Evolutionary conservation across 2,888 invertebrate genomes (phyloP).

Genomic region (Leptinotarsa tumamoca): DNA sequence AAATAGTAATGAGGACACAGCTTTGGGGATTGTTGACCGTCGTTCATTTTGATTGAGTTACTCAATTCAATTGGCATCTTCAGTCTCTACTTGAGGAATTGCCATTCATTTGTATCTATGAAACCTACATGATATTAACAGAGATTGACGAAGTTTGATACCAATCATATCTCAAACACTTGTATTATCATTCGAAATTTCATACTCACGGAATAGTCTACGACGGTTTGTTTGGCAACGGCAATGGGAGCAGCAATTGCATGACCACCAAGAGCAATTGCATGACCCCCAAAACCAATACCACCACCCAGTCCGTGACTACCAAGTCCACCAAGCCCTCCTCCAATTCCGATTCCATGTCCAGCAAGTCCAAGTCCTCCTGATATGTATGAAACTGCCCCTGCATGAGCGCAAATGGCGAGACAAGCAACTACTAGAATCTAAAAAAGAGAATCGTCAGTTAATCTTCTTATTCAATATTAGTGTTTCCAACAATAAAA

Average conservation of each 20-base stretch:
- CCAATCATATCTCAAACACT: no score
- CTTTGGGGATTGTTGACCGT: no score
- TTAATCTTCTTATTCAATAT: neutral
- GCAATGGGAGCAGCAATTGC: constrained; percentile 45
- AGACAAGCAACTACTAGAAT: constrained; percentile 26
- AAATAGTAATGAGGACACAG: no score
- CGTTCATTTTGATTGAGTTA: no score
- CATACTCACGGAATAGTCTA: constrained; percentile 40
- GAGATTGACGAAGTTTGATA: no score
- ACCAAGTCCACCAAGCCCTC: constrained; percentile 35
- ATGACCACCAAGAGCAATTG: constrained; percentile 23
- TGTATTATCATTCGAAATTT: neutral
- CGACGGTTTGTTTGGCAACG: constrained; percentile 42
- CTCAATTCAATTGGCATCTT: no score
- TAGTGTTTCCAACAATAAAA: neutral
- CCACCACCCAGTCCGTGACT: constrained; percentile 33
- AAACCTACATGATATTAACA: no score
- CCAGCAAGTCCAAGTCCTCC: constrained; percentile 40
- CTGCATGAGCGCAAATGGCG: constrained; percentile 31
- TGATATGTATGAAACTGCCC: constrained; percentile 34
- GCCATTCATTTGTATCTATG: no score
- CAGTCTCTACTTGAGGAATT: no score
- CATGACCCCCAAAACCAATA: constrained; percentile 3
- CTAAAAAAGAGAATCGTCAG: constrained; percentile 21
- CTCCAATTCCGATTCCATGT: constrained; percentile 33